Evolutionary conservation across 2,888 invertebrate species (phyloP).

Genomic region (Micropterix aruncella): DNA sequence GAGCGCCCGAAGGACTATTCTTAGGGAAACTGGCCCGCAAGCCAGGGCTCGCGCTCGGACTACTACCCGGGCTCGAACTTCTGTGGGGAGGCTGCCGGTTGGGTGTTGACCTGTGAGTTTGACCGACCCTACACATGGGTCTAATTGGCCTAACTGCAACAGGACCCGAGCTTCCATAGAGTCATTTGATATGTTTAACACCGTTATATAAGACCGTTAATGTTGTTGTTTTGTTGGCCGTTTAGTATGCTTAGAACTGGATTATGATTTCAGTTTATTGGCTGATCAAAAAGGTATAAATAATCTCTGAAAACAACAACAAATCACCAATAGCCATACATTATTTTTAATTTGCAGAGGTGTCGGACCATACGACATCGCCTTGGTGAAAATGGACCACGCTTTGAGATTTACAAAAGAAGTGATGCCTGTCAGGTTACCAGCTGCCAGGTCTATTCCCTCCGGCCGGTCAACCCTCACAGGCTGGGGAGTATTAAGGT

Average conservation of each 20-base stretch:
- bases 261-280: too few species aligned
- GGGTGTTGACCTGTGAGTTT: too few species aligned
- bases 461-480: conserved; percentile 21
- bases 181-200: neutral
- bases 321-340: too few species aligned
- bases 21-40: too few species aligned
- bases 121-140: too few species aligned
- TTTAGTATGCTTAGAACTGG: neutral
- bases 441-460: conserved; percentile 16
- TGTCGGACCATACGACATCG: conserved; percentile 38
- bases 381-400: conserved; percentile 25
- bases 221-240: neutral
- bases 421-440: conserved; percentile 30
- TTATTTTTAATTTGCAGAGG: conserved; percentile 18
- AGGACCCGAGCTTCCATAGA: neutral
- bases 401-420: conserved; percentile 23
- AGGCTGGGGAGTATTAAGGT: conserved; percentile 37
- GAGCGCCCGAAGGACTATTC: too few species aligned
- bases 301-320: too few species aligned
- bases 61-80: too few species aligned
- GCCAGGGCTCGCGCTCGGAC: too few species aligned
- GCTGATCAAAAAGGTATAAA: too few species aligned
- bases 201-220: neutral
- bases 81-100: too few species aligned
- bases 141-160: too few species aligned